Percentiles rank a stretch among this genome's conserved stretches.
These are phyloP conservation scores for Helleia helle DNA, from an alignment of 2,888 invertebrate species.

Conservation along the genomic window DNA sequence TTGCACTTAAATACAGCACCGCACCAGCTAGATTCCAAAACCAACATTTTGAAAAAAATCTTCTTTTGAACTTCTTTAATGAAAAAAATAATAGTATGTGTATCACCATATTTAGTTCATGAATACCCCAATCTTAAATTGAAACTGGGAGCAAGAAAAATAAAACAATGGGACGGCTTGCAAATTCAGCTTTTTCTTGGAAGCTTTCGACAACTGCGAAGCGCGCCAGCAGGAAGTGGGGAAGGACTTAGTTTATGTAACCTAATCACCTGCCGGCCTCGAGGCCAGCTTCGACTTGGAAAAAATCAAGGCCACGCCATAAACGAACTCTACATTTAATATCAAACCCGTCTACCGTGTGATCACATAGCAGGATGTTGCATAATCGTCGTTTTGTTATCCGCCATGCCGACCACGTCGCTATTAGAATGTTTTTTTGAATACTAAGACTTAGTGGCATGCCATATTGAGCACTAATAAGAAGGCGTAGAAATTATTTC, in stretches of 20 bases:
- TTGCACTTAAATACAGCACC: slow-evolving; percentile 1
- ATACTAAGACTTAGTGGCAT: slow-evolving; percentile 30
- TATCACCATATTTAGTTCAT: background rate
- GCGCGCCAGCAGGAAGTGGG: slow-evolving; percentile 69
- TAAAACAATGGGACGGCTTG: slow-evolving; percentile 53
- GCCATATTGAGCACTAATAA: slow-evolving; percentile 42
- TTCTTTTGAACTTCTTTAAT: too few relatives aligned
- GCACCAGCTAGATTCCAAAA: too few relatives aligned
- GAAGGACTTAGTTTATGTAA: slow-evolving; percentile 70
- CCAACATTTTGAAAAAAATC: too few relatives aligned
- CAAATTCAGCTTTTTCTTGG: slow-evolving; percentile 63
- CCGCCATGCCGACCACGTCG: slow-evolving; percentile 50
- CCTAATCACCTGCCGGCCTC: slow-evolving; percentile 69
- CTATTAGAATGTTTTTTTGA: slow-evolving; percentile 68
- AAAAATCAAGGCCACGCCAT: slow-evolving; percentile 65
- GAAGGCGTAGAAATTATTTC: slow-evolving; percentile 26
- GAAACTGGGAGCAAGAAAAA: slow-evolving; percentile 42
- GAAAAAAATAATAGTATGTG: background rate
- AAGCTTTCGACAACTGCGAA: slow-evolving; percentile 65
- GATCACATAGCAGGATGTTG: slow-evolving; percentile 65
- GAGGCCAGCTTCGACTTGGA: slow-evolving; percentile 54
- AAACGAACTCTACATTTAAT: slow-evolving; percentile 48
- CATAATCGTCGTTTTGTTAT: slow-evolving; percentile 71
- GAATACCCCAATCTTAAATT: background rate
- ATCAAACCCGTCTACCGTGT: slow-evolving; percentile 43